These are phyloP conservation scores for Drosophila seguyi DNA, from an alignment of 1,140 invertebrate species.

Conservation along the genomic window DNA sequence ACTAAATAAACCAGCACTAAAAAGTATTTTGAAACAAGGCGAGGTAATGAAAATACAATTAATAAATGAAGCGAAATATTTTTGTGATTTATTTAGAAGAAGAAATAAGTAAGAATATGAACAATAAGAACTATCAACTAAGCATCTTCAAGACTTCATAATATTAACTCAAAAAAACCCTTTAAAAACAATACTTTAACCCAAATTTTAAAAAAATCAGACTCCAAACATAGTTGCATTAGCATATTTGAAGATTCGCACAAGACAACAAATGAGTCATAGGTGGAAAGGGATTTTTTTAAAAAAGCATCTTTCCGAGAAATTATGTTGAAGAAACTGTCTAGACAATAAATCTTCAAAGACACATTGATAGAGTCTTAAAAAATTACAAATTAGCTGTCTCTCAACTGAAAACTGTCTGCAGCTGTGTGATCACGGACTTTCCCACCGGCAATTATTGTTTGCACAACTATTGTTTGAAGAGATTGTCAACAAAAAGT, in stretches of 20 bases:
- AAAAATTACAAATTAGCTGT: neutral
- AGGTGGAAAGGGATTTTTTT: neutral
- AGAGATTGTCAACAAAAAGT: constrained; percentile 38
- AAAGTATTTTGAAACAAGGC: neutral
- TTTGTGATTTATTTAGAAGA: neutral
- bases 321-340: neutral
- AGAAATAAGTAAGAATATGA: too few relatives aligned
- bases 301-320: neutral
- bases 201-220: too few relatives aligned
- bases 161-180: too few relatives aligned
- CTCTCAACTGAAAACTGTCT: neutral
- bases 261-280: constrained; percentile 17
- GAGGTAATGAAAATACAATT: too few relatives aligned
- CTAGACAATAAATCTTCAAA: constrained; percentile 3
- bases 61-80: too few relatives aligned
- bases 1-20: neutral
- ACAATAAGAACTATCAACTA: neutral
- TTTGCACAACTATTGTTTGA: constrained; percentile 29
- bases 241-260: neutral
- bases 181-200: neutral
- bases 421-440: constrained; percentile 16
- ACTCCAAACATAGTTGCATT: too few relatives aligned
- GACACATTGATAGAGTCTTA: constrained; percentile 3
- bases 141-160: too few relatives aligned
- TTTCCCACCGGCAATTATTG: constrained; percentile 18